These are phyloP conservation scores for Indri indri DNA, from an alignment of 2,113 vertebrate species.

Conservation along the genomic window DNA sequence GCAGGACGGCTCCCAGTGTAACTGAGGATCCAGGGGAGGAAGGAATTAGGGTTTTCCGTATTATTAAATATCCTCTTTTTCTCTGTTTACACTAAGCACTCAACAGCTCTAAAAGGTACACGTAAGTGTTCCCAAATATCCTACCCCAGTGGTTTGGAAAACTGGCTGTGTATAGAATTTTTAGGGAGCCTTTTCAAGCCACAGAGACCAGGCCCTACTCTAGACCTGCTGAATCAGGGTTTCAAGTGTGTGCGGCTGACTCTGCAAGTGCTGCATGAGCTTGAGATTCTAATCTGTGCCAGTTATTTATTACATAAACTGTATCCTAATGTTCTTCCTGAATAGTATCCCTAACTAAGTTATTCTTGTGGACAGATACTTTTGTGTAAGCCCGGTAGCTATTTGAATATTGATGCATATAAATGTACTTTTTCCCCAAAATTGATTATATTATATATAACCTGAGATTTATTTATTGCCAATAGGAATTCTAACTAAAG, in stretches of 20 bases:
- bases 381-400: background rate
- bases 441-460: background rate
- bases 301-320: background rate
- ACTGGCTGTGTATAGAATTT: background rate
- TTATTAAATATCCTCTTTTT: background rate
- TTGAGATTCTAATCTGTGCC: background rate
- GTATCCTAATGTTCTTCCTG: background rate
- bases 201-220: background rate
- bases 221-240: background rate
- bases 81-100: background rate
- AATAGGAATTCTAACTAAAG: background rate
- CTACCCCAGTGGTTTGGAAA: background rate
- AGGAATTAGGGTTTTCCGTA: background rate
- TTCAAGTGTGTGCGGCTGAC: background rate
- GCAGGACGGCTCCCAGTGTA: constrained; percentile 73
- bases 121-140: background rate
- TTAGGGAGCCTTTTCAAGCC: background rate
- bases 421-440: background rate
- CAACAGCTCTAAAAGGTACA: background rate
- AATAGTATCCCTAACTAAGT: background rate
- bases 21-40: constrained; percentile 58
- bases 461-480: background rate
- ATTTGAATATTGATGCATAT: background rate
- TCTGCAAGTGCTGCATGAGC: background rate
- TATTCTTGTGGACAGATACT: background rate